Evolutionary conservation across 2,113 vertebrate genomes (phyloP).

Genomic region (Rissa tridactyla): DNA sequence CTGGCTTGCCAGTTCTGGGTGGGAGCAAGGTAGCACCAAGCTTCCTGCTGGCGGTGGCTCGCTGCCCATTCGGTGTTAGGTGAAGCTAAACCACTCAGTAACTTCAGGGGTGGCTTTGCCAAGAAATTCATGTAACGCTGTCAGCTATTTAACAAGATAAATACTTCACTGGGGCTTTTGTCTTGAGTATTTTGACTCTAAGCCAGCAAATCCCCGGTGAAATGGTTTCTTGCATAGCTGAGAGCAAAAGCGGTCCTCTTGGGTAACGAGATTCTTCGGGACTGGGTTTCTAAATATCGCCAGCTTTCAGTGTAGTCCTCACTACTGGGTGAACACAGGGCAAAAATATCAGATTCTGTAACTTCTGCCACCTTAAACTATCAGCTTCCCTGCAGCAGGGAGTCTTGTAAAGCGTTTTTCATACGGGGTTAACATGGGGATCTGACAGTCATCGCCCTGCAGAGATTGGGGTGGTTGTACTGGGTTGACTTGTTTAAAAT

Average conservation of each 20-base stretch:
- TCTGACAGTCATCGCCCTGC: not conserved
- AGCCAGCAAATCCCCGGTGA: constrained; percentile 30
- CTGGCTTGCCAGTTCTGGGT: not conserved
- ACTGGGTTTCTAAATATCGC: not conserved
- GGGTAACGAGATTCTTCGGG: not conserved
- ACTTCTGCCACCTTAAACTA: not conserved
- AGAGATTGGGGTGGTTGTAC: too few species aligned
- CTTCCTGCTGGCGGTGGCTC: not conserved
- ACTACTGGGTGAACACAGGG: not conserved
- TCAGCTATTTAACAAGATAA: constrained; percentile 51
- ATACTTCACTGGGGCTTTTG: constrained; percentile 50
- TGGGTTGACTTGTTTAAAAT: not conserved
- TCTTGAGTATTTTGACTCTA: not conserved
- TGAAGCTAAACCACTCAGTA: constrained; percentile 1
- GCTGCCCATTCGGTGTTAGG: not conserved
- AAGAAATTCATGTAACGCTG: constrained; percentile 29
- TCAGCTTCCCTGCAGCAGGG: not conserved
- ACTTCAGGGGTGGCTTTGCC: constrained; percentile 17
- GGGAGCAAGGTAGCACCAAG: not conserved
- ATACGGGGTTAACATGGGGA: rapidly evolving
- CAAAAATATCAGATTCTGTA: not conserved
- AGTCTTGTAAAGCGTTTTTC: not conserved
- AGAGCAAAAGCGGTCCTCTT: not conserved
- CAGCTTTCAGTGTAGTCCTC: not conserved
- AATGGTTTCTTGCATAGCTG: constrained; percentile 1